These are phyloP conservation scores for Trilocha varians DNA, from an alignment of 2,888 invertebrate genomes.

Conservation along the genomic window DNA sequence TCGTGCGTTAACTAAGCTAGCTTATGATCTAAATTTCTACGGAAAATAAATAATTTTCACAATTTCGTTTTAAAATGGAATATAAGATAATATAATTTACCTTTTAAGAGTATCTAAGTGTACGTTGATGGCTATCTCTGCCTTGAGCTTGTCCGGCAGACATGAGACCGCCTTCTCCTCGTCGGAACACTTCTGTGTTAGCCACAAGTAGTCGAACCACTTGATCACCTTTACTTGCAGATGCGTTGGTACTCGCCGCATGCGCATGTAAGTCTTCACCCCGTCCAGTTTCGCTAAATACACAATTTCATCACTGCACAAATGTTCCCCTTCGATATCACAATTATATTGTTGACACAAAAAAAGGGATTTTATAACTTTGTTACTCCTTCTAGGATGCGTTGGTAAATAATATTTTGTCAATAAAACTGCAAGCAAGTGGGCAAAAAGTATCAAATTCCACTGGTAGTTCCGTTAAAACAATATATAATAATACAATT, in stretches of 20 bases:
- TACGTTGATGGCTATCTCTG: conserved; percentile 99
- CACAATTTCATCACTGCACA: not conserved
- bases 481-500: no score
- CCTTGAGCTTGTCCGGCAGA: conserved; percentile 97
- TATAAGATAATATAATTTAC: conserved; percentile 20
- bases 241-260: conserved; percentile 95
- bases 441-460: no score
- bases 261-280: conserved; percentile 98
- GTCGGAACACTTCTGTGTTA: conserved; percentile 98
- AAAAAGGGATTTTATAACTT: no score
- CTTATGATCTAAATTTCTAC: no score
- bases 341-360: no score
- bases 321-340: not conserved
- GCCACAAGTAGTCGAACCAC: conserved; percentile 99
- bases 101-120: conserved; percentile 96
- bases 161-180: conserved; percentile 97
- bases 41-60: not conserved
- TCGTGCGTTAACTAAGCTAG: no score
- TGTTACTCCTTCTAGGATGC: no score
- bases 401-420: no score
- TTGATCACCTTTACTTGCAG: conserved; percentile 97
- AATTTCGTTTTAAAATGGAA: not conserved
- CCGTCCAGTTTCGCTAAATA: conserved; percentile 94
- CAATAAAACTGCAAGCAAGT: no score
- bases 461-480: no score